A percentile compares a stretch with the other conserved stretches of the same genome.
Conservation (phyloP, 2,113 vertebrate genomes). For the Onychorhynchus coronatus region DNA sequence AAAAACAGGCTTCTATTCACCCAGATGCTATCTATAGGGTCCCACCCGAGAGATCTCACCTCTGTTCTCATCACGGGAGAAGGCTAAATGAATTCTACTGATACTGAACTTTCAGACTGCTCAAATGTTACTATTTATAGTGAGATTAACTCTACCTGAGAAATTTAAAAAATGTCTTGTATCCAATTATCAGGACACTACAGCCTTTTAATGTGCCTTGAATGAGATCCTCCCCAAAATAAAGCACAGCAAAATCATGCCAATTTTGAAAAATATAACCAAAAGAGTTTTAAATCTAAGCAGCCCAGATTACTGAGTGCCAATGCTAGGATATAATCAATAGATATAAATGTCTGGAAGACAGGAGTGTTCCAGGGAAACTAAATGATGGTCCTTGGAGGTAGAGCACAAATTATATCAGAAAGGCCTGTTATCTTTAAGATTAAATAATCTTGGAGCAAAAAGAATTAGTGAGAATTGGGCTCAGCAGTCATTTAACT, state of each 20-base stretch:
- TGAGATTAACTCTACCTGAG: background rate
- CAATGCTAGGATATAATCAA: background rate
- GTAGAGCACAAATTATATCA: background rate
- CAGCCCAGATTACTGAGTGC: background rate
- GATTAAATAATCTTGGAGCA: background rate
- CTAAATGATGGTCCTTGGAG: background rate
- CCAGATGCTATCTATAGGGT: background rate
- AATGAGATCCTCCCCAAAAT: background rate
- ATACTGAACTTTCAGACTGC: background rate
- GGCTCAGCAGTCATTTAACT: background rate
- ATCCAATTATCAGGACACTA: background rate
- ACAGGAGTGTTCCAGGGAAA: background rate
- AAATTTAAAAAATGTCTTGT: background rate
- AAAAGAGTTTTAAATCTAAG: background rate
- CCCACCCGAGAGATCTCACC: background rate
- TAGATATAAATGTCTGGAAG: background rate
- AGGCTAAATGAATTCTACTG: background rate
- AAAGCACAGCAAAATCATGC: background rate
- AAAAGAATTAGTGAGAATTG: background rate
- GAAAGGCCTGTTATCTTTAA: background rate
- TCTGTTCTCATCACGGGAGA: background rate
- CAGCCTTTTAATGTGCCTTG: background rate
- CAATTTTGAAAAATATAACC: background rate
- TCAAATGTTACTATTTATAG: background rate
- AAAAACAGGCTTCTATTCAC: background rate